Evolutionary conservation across 2,888 invertebrate species (phyloP).

Genomic region (Chrysodeixis includens): DNA sequence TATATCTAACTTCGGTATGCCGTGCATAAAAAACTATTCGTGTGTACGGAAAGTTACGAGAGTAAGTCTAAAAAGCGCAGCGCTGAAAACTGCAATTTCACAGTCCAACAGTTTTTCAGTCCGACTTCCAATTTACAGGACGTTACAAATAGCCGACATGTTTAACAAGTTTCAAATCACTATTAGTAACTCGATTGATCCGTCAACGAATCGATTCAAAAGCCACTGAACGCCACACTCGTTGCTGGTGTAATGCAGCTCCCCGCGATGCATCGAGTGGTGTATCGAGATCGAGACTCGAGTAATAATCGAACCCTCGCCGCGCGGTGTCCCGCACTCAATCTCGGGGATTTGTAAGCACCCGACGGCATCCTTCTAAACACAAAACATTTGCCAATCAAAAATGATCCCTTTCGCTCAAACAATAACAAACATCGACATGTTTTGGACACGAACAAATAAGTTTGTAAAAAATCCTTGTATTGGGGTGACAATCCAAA

Average conservation of each 20-base stretch:
- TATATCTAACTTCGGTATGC: too few relatives aligned
- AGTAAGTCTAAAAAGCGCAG: not conserved
- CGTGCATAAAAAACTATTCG: not conserved
- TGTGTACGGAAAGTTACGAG: too few relatives aligned
- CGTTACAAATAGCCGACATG: conserved; percentile 31
- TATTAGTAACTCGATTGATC: conserved; percentile 63
- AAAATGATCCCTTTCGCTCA: conserved; percentile 63
- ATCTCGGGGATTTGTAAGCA: conserved; percentile 82
- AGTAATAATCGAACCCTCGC: conserved; percentile 84
- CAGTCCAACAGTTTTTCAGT: not conserved
- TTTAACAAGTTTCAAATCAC: conserved; percentile 45
- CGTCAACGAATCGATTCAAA: conserved; percentile 73
- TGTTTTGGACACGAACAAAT: conserved; percentile 23
- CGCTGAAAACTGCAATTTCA: not conserved
- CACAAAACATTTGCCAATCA: conserved; percentile 33
- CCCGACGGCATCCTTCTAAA: conserved; percentile 55
- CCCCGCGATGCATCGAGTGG: conserved; percentile 83
- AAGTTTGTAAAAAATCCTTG: conserved; percentile 65
- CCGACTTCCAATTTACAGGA: conserved; percentile 2
- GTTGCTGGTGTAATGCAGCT: conserved; percentile 75
- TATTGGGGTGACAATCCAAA: conserved; percentile 84
- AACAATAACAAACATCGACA: conserved; percentile 44
- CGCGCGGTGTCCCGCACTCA: conserved; percentile 80
- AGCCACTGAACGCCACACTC: conserved; percentile 63
- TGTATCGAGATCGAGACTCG: conserved; percentile 81